Conservation (phyloP, 2,888 invertebrate species). For the Epinotia demarniana region DNA sequence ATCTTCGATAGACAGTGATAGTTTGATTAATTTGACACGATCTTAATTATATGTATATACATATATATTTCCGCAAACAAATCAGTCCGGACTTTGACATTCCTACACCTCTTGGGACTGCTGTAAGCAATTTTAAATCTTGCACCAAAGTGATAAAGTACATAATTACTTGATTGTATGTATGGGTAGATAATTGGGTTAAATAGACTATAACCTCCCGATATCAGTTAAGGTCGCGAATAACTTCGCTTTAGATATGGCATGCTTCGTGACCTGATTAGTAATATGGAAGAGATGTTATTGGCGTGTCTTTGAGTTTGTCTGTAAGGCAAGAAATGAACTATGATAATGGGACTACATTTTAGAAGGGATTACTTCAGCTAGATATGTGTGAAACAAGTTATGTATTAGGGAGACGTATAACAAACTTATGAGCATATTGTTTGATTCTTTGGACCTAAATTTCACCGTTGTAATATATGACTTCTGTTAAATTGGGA, state of each 20-base stretch:
- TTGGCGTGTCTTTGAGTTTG: background rate
- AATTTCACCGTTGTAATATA: too few species aligned
- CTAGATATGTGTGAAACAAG: background rate
- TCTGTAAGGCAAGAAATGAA: background rate
- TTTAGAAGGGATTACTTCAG: background rate
- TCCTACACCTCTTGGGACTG: background rate
- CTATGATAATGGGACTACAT: background rate
- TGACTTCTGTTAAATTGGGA: too few species aligned
- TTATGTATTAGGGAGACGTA: too few species aligned
- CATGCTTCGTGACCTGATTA: conserved; percentile 37
- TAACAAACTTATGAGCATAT: too few species aligned
- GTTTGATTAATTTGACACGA: background rate
- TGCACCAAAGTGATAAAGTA: background rate
- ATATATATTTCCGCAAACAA: conserved; percentile 6
- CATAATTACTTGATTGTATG: background rate
- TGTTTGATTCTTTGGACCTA: too few species aligned
- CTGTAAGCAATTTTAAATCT: background rate
- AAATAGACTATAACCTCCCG: conserved; percentile 17
- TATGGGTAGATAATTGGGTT: background rate
- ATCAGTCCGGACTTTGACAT: conserved; percentile 26
- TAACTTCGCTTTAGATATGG: conserved; percentile 25
- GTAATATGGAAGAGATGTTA: conserved; percentile 23
- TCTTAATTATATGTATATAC: conserved; percentile 19
- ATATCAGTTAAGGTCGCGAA: conserved; percentile 38
- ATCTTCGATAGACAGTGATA: background rate